phyloP scores from a whole-genome alignment of 2,888 invertebrate species.

The Ligdia adustata region DNA sequence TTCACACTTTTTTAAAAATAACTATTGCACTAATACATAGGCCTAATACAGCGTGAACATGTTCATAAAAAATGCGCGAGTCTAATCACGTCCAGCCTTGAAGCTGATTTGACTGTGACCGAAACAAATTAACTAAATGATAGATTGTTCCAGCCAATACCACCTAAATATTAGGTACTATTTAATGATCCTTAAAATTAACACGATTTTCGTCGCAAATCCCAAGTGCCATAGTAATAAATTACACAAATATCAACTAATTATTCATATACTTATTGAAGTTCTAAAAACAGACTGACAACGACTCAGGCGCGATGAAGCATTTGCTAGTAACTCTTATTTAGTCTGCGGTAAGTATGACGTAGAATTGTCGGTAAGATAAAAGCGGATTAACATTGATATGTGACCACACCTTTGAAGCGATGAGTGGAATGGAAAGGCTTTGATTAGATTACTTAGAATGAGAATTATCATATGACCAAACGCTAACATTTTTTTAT shows the following conservation, averaged over 20 bases:
- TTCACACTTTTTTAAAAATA: too few relatives aligned
- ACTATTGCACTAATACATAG: too few relatives aligned
- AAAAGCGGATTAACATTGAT: conserved; percentile 57
- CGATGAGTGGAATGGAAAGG: conserved; percentile 26
- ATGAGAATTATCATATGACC: background rate
- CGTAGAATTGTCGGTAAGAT: conserved; percentile 51
- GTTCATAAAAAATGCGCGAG: background rate
- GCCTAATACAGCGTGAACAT: background rate
- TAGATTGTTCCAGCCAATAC: conserved; percentile 52
- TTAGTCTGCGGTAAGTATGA: conserved; percentile 12
- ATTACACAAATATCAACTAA: too few relatives aligned
- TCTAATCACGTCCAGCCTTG: conserved; percentile 45
- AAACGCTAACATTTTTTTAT: background rate
- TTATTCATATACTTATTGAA: too few relatives aligned
- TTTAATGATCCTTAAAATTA: too few relatives aligned
- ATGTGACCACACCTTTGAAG: conserved; percentile 36
- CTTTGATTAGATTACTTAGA: conserved; percentile 17
- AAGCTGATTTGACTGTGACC: conserved; percentile 49
- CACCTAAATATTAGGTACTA: too few relatives aligned
- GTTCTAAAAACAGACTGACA: too few relatives aligned
- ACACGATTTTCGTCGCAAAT: too few relatives aligned
- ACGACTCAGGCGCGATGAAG: too few relatives aligned
- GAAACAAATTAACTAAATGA: conserved; percentile 53
- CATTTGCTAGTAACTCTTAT: background rate
- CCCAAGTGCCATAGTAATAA: too few relatives aligned